Evolutionary conservation across 1,140 invertebrate species (phyloP).

Genomic region (Orchestia grillus): DNA sequence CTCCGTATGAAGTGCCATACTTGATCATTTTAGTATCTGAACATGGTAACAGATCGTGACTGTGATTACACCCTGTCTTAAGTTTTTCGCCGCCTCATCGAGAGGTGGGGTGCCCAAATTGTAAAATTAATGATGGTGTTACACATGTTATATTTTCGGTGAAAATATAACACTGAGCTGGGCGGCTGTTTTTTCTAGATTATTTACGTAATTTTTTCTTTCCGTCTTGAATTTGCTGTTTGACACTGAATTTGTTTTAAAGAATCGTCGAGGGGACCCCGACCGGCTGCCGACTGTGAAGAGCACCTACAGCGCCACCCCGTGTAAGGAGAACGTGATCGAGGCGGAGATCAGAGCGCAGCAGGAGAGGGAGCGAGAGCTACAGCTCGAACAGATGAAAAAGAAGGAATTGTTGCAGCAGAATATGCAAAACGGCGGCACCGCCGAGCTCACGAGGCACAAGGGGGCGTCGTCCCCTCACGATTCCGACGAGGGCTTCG

Average conservation of each 20-base stretch:
- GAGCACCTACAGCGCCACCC: background rate
- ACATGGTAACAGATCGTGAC: background rate
- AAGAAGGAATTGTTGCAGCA: slow-evolving; percentile 53
- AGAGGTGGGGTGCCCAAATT: no score
- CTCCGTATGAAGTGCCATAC: background rate
- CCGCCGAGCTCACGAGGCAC: slow-evolving; percentile 46
- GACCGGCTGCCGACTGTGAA: slow-evolving; percentile 34
- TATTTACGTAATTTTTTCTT: background rate
- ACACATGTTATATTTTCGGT: no score
- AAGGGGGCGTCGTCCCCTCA: slow-evolving; percentile 65
- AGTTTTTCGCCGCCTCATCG: no score
- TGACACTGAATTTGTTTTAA: background rate
- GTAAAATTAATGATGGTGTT: no score
- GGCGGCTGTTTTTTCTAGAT: background rate
- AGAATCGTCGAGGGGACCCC: slow-evolving; percentile 22
- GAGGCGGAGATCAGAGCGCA: slow-evolving; percentile 73
- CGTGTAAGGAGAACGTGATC: slow-evolving; percentile 72
- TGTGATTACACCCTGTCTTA: background rate
- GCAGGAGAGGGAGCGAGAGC: slow-evolving; percentile 73
- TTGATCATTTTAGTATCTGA: background rate
- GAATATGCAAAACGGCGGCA: slow-evolving; percentile 56
- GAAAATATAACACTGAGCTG: no score
- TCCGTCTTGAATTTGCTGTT: background rate
- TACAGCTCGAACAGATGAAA: slow-evolving; percentile 69
- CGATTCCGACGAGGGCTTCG: slow-evolving; percentile 67